These are phyloP conservation scores for Drosophila miranda DNA, from an alignment of 1,140 invertebrate species.

Conservation along the genomic window DNA sequence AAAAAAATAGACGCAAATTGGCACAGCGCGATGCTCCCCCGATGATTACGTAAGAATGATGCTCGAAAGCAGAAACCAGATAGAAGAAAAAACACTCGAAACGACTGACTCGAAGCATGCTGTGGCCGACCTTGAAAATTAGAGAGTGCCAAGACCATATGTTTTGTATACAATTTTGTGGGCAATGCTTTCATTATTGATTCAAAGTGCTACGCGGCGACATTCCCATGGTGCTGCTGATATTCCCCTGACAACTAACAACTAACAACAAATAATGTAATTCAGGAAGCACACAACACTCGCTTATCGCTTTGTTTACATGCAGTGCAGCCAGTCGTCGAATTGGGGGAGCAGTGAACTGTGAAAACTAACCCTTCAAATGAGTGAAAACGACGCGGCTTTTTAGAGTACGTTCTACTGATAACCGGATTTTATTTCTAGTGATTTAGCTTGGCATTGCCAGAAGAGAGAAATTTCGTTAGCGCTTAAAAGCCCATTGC, in stretches of 20 bases:
- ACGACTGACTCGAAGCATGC: not conserved
- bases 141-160: not conserved
- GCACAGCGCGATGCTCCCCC: not conserved
- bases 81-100: not conserved
- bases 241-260: too few relatives aligned
- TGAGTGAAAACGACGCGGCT: too few relatives aligned
- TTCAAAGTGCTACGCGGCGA: not conserved
- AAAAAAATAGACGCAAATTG: slow-evolving; percentile 13
- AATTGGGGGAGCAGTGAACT: too few relatives aligned
- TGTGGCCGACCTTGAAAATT: slow-evolving; percentile 11
- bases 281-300: too few relatives aligned
- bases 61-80: slow-evolving; percentile 1
- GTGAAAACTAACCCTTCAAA: too few relatives aligned
- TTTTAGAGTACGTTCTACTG: not conserved
- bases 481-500: slow-evolving; percentile 24
- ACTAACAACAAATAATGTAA: not conserved
- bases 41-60: slow-evolving; percentile 28
- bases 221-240: too few relatives aligned
- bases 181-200: not conserved
- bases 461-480: not conserved
- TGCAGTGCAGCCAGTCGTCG: not conserved
- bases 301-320: slow-evolving; percentile 3
- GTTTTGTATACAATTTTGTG: not conserved
- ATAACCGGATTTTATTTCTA: not conserved
- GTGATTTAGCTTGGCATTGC: slow-evolving; percentile 11